Base-by-base conservation (phyloP, 1,140 invertebrate genomes). In the Drepana arcuata region DNA sequence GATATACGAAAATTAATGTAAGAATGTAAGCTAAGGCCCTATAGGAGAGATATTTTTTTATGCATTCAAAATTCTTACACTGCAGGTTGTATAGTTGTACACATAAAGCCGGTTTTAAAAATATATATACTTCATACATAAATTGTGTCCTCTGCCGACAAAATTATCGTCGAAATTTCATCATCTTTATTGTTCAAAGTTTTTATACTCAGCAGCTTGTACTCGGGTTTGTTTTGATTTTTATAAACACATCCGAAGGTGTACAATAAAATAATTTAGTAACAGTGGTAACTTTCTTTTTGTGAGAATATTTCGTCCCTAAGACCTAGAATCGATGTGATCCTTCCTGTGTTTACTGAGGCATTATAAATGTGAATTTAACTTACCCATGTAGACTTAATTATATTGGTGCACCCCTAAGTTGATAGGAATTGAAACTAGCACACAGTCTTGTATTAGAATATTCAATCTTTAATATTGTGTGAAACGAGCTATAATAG, bases 41-140 rank as follows among this genome's bases (percentile, higher is more conserved):
- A 75, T 75, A 71, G 66, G 59, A 78, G 59, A 74, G 61, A 79
- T 82, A 82, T 82, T 82, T 82, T 82, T 82, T 82, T 82, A 82
- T 68, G 63, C 74, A 78, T 74, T 79, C 75, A 69, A 75, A 77
- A 73, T 78, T 74, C 66, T 49, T 74, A 74, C 60, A 68, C 69
- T 52, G 66, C 70, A 48, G 56, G 39, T 68, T 63, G 42, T 62
- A 74, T 41, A 30, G 7, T 7, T 23, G 6, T 23, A n/a, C n/a
- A 7, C 7, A 23, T 23, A 23, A 23, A n/a, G 21, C 7, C 21
- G 21, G 63, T 70, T 67, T 42, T 42, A 48, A 44, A 39, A n/a
- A n/a, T n/a, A n/a, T n/a, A n/a, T n/a, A n/a, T n/a, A n/a, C n/a
- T n/a, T n/a, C n/a, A n/a, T n/a, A n/a, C n/a, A n/a, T n/a, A n/a